Percentiles rank a stretch among this genome's conserved stretches.
phyloP scores from a whole-genome alignment of 2,113 vertebrate genomes.

The Oncorhynchus clarkii region DNA sequence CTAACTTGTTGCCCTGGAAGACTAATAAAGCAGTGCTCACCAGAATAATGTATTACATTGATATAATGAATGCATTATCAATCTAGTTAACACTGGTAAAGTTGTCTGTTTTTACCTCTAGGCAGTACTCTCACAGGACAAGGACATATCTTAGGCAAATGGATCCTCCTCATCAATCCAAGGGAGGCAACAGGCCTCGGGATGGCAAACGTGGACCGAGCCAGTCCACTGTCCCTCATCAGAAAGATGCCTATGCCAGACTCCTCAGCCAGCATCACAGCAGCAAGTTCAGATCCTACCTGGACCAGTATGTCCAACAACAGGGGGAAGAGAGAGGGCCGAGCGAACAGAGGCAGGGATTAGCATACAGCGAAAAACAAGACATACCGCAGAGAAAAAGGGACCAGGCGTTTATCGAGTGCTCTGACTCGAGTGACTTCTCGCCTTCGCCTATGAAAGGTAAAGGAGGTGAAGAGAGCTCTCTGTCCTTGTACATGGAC shows the following conservation, averaged over 20 bases:
- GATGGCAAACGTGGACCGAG: slow-evolving; percentile 60
- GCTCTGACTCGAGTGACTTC: slow-evolving; percentile 61
- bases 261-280: slow-evolving; percentile 84
- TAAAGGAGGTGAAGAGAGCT: slow-evolving; percentile 60
- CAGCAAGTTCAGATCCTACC: slow-evolving; percentile 73
- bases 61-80: too few relatives aligned
- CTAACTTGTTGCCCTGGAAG: too few relatives aligned
- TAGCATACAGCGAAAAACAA: slow-evolving; percentile 41
- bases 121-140: too few relatives aligned
- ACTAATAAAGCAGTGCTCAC: too few relatives aligned
- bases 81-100: too few relatives aligned
- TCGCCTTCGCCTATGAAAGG: slow-evolving; percentile 54
- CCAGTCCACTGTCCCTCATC: slow-evolving; percentile 54
- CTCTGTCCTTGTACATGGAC: slow-evolving; percentile 65
- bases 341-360: slow-evolving; percentile 28
- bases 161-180: slow-evolving; percentile 64
- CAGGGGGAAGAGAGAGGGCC: slow-evolving; percentile 55
- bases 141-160: slow-evolving; percentile 37
- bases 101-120: too few relatives aligned
- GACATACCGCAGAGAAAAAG: slow-evolving; percentile 47
- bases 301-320: slow-evolving; percentile 74
- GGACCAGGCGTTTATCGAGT: slow-evolving; percentile 46
- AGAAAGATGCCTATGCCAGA: slow-evolving; percentile 82
- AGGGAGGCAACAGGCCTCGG: slow-evolving; percentile 48
- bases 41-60: too few relatives aligned